Evolutionary conservation across 2,888 invertebrate genomes (phyloP).

Genomic region (Campoplex nolae): DNA sequence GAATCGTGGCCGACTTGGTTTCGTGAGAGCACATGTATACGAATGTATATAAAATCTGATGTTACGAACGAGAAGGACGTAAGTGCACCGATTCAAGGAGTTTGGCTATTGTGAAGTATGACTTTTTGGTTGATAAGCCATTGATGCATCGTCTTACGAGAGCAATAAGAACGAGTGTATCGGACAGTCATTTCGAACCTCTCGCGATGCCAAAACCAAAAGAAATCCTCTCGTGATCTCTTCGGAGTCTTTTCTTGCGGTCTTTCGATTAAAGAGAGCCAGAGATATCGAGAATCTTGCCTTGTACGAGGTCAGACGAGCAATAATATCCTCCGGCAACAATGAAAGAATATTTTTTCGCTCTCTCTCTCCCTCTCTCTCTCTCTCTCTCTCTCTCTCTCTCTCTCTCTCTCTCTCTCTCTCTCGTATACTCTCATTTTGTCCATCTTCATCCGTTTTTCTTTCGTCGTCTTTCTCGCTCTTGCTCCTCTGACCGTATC

Average conservation of each 20-base stretch:
- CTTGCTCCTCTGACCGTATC: conserved; percentile 69
- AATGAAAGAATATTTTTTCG: conserved; percentile 72
- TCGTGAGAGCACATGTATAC: conserved; percentile 47
- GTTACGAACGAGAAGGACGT: neutral
- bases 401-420: neutral
- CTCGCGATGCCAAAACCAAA: conserved; percentile 63
- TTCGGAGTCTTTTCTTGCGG: conserved; percentile 41
- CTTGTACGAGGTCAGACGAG: conserved; percentile 76
- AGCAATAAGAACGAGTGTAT: conserved; percentile 44
- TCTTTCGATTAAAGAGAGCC: conserved; percentile 30
- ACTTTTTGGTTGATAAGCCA: conserved; percentile 5
- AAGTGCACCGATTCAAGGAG: neutral
- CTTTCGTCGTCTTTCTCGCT: neutral
- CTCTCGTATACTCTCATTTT: too few species aligned
- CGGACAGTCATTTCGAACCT: conserved; percentile 50
- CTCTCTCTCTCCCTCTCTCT: neutral
- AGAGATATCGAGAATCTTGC: conserved; percentile 60
- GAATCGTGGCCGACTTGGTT: conserved; percentile 74
- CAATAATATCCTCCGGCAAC: conserved; percentile 77
- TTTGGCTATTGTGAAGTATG: neutral
- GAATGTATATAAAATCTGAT: neutral
- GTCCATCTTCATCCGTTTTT: neutral
- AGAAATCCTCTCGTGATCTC: conserved; percentile 55
- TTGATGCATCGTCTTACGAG: neutral
- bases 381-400: neutral